phyloP scores from a whole-genome alignment of 2,888 invertebrate species.

The Rhagium mordax region DNA sequence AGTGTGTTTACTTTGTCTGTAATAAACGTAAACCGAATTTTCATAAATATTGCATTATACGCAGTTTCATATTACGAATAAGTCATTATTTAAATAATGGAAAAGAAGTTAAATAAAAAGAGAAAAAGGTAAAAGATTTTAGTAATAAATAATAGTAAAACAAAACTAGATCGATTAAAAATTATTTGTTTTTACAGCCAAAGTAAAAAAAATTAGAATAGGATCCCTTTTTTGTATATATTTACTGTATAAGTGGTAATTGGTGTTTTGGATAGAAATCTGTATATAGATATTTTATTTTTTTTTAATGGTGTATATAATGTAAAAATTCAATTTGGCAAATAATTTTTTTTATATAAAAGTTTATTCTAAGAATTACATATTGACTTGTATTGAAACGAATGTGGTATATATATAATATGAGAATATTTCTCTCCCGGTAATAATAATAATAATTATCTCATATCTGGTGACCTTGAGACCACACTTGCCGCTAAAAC shows the following conservation, averaged over 20 bases:
- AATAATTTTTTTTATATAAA: no score
- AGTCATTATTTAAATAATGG: not conserved
- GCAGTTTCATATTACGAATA: not conserved
- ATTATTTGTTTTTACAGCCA: not conserved
- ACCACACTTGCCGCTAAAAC: no score
- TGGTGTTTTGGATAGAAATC: not conserved
- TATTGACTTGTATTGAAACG: no score
- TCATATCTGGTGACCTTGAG: no score
- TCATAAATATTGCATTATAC: not conserved
- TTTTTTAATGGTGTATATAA: not conserved
- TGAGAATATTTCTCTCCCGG: no score
- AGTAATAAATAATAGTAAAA: not conserved
- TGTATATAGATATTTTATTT: not conserved
- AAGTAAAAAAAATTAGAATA: slow-evolving; percentile 2
- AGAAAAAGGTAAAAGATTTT: not conserved
- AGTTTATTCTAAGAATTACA: no score
- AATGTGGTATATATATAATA: no score
- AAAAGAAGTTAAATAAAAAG: not conserved
- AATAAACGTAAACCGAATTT: slow-evolving; percentile 2
- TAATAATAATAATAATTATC: no score
- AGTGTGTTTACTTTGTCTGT: slow-evolving; percentile 25
- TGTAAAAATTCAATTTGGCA: slow-evolving; percentile 8
- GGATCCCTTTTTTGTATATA: slow-evolving; percentile 2
- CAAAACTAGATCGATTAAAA: not conserved
- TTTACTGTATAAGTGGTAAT: not conserved